Base-by-base conservation (phyloP, 1,140 invertebrate species). In the Bemisia tabaci region DNA sequence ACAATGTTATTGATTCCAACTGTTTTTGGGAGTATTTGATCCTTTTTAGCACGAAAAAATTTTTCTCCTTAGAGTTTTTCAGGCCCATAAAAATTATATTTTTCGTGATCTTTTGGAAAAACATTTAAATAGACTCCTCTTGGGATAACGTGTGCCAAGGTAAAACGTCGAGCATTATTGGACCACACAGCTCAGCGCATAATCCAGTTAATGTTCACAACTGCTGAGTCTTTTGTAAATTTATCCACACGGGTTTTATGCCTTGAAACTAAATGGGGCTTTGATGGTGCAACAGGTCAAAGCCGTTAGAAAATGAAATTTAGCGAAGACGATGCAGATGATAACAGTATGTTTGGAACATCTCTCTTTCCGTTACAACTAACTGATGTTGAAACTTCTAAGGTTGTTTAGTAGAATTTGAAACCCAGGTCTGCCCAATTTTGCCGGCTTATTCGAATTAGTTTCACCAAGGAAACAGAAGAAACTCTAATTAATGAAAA, bases 231-330 rank as follows among this genome's bases (percentile, higher is more conserved):
- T 9, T 48, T 48, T 5, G 17, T 48, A 17, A 48, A 9, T 48
- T 48, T 48, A 48, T 17, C 33, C 5, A 48, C 33, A 48, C 17
- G 33, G 33, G 25, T 17, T 21, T 62, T 25, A 62, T 24, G 17
- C 26, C 25, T 22, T 17, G 22, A 17, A 24, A 25, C 61, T 60
- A 62, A 62, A 62, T 62, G 22, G 61, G 67, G 65, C 11, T 65
- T 33, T 17, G 67, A 68, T 68, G 67, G 62, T 1, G 1, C 67
- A 22, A 25, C 59, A 22, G 33, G 33, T 9, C 68, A 68, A 27
- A 26, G 26, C 48, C n/a, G 21, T 59, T 68, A 67, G n/a, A 66
- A 67, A 59, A 65, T 67, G 67, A 68, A 26, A 17, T 68, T 68
- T 68, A 9, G 5, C 5, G 67, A 65, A 5, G 61, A 62, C 61